Conservation (phyloP, 2,888 invertebrate genomes). For the Oegoconia quadripuncta region DNA sequence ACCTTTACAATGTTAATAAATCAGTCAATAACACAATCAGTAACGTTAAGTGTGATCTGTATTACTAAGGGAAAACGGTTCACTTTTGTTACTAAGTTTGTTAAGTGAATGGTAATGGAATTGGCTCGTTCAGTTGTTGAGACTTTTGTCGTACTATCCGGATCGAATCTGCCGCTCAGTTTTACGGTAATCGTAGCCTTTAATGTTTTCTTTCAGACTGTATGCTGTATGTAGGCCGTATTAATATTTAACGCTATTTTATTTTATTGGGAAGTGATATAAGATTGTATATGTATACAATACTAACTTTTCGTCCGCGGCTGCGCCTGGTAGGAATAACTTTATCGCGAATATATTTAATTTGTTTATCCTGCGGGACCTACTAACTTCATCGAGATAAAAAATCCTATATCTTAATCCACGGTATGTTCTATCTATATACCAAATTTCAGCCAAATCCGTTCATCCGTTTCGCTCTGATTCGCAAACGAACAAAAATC, state of each 20-base stretch:
- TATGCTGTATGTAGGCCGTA: neutral
- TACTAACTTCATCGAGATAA: no score
- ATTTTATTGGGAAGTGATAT: no score
- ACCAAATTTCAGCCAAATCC: no score
- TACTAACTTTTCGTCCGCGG: no score
- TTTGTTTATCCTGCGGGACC: no score
- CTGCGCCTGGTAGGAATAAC: no score
- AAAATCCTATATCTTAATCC: no score
- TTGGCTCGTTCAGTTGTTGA: conserved; percentile 41
- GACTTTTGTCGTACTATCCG: conserved; percentile 63
- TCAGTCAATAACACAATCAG: neutral
- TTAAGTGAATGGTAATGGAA: conserved; percentile 11
- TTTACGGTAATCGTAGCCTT: conserved; percentile 62
- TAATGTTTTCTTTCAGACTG: conserved; percentile 10
- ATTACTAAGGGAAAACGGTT: conserved; percentile 10
- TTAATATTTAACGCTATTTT: neutral
- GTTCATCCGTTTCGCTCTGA: no score
- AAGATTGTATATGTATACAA: no score
- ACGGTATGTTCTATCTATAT: no score
- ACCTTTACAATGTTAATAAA: neutral
- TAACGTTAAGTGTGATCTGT: conserved; percentile 9
- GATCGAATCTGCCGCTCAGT: conserved; percentile 56
- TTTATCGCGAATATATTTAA: no score
- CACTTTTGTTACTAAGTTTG: conserved; percentile 6
- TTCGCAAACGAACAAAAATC: no score